Evolutionary conservation across 2,888 invertebrate genomes (phyloP), one percentile per base, ranked within the genome.

Genomic region (Acheta domesticus): DNA sequence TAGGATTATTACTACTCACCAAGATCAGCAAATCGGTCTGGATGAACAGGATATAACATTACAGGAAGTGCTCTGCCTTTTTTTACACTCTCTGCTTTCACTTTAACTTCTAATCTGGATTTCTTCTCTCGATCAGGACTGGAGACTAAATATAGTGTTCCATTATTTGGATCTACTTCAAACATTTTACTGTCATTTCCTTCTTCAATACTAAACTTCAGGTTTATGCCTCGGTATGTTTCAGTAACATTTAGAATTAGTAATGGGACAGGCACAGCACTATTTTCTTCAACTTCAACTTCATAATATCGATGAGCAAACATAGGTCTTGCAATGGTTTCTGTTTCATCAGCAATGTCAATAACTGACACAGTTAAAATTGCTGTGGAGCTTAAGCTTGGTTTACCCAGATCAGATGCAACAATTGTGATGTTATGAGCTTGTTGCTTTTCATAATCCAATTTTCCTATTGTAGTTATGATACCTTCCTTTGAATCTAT

Each of bases 401-500:
- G 96, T 74, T 92, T 93, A 0, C 96, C 96, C 79, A 96, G 89
- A 87, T 96, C 96, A 1, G 95, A 94, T 0, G 95, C 96, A 2
- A 95, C 89, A 1, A 96, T 91, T 0, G 94, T 93, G 1, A 96
- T 88, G 84, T 95, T 95, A 84, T 95, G 91, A 11, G 87, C 86
- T 3, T 89, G 86, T 83, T 91, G 90, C 48, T 86, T 88, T 87
- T 94, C 94, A 85, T 91, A 94, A 84, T 94, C 93, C 76, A 94
- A 87, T 84, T 90, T 91, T 1, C 92, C 91, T 2, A 92, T 91
- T 0, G 94, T 95, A 12, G 93, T 93, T 0, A 96, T 90, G 1
- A 93, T 89, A 14, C 96, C 96, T 84, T 96, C 95, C 84, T 95
- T 93, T 0, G 94, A 95, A 85, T 96, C 96, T 78, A 96, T 93